Evolutionary conservation across 1,140 invertebrate genomes (phyloP), one percentile per base, ranked within the genome.

Genomic region (Nixonia krombeini): DNA sequence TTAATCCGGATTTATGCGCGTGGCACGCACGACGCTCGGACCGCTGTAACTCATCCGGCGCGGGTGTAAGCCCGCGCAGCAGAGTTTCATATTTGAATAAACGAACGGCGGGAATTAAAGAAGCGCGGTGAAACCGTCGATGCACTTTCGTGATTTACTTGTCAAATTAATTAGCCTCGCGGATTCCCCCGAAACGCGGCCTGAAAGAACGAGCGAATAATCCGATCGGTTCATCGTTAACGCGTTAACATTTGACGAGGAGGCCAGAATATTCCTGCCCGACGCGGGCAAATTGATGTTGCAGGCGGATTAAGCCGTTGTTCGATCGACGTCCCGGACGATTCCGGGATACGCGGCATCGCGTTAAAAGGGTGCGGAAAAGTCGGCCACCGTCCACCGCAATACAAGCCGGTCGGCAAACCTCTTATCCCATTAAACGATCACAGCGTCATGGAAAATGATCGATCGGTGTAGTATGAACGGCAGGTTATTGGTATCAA

Each of bases 341-440:
- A 61, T 40, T 33, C 25, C 40, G 42, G 56, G 55, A 45, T 56
- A n/a, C n/a, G 62, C 51, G 56, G 51, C 46, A 16, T 49, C 49
- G 44, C 51, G 61, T 47, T 46, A 56, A 70, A 70, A 70, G 67
- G 67, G 67, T 65, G 59, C 55, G n/a, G n/a, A n/a, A 70, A 70
- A 70, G 56, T 70, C 53, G 53, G 4, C 37, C 28, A n/a, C n/a
- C n/a, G n/a, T n/a, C n/a, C n/a, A n/a, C n/a, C n/a, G n/a, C 8
- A n/a, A 15, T 26, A 12, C 12, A 10, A 13, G 6, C 9, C 10
- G 33, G 49, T 41, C 49, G 42, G 13, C 49, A 17, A 41, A 10
- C 37, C 49, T 52, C 49, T 31, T 31, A 41, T 52, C 40, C 38
- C 37, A 31, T 52, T 52, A 29, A 40, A 29, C 21, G 50, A 31